A percentile compares a stretch with the other conserved stretches of the same genome.
Evolutionary conservation across 2,113 vertebrate species (phyloP).

Genomic region (Mastomys natalensis): DNA sequence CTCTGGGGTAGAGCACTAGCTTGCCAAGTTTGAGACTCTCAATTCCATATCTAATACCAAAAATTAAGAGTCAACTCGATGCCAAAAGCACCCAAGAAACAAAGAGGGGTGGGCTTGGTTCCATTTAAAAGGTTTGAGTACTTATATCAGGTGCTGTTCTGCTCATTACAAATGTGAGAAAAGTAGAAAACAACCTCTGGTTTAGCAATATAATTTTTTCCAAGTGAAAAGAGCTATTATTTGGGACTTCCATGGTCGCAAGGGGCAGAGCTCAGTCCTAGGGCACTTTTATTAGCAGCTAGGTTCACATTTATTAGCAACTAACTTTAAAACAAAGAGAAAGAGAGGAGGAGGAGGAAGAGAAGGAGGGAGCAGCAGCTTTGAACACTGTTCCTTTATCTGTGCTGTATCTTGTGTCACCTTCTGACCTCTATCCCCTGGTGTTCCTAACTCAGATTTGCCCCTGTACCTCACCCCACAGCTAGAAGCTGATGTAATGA

Average conservation of each 20-base stretch:
- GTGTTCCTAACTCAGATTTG: conserved; percentile 68
- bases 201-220: conserved; percentile 28
- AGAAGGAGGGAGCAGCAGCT: background rate
- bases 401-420: conserved; percentile 15
- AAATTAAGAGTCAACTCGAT: background rate
- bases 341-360: too few species aligned
- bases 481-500: conserved; percentile 57
- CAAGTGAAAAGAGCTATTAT: background rate
- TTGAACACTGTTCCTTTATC: background rate
- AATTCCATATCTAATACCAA: background rate
- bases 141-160: background rate
- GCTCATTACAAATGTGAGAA: background rate
- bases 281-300: background rate
- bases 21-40: background rate
- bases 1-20: background rate
- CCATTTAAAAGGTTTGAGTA: background rate
- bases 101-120: background rate
- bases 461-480: background rate
- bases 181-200: background rate
- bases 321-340: background rate
- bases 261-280: background rate
- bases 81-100: background rate
- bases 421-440: conserved; percentile 69
- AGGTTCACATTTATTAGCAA: conserved; percentile 1
- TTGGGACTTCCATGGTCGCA: background rate